phyloP scores from a whole-genome alignment of 2,113 vertebrate genomes.

The Gobio gobio region DNA sequence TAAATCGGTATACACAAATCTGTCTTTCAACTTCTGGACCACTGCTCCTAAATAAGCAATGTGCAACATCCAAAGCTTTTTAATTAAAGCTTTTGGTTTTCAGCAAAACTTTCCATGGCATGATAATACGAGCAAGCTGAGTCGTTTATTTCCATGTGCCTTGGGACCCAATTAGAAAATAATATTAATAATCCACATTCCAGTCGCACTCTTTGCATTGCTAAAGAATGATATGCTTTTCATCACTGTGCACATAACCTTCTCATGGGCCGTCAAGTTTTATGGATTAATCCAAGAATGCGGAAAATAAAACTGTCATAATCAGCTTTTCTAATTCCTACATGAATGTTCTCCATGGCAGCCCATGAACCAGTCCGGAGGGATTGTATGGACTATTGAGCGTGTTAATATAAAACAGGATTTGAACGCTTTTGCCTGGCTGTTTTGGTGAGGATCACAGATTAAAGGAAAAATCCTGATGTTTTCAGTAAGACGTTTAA shows the following conservation, averaged over 20 bases:
- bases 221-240: constrained; percentile 50
- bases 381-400: constrained; percentile 49
- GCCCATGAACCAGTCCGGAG: constrained; percentile 35
- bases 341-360: constrained; percentile 48
- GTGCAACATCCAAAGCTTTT: constrained; percentile 45
- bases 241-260: constrained; percentile 61
- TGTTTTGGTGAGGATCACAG: constrained; percentile 32
- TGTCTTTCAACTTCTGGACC: constrained; percentile 22
- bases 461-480: constrained; percentile 30
- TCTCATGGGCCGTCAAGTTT: constrained; percentile 69
- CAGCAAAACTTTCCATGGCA: constrained; percentile 54
- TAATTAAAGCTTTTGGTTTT: constrained; percentile 46
- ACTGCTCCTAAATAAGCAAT: constrained; percentile 35
- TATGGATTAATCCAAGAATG: constrained; percentile 71
- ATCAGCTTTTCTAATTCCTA: constrained; percentile 67
- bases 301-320: constrained; percentile 69
- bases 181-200: constrained; percentile 71
- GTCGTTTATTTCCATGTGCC: constrained; percentile 64
- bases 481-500: constrained; percentile 20
- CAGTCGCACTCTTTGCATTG: constrained; percentile 33
- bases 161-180: constrained; percentile 76
- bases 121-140: constrained; percentile 58
- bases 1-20: constrained; percentile 13
- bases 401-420: constrained; percentile 49
- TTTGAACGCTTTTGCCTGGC: constrained; percentile 25